Evolutionary conservation across 1,140 invertebrate genomes (phyloP), one percentile per base, ranked within the genome.

Genomic region (Bombus haemorrhoidalis): DNA sequence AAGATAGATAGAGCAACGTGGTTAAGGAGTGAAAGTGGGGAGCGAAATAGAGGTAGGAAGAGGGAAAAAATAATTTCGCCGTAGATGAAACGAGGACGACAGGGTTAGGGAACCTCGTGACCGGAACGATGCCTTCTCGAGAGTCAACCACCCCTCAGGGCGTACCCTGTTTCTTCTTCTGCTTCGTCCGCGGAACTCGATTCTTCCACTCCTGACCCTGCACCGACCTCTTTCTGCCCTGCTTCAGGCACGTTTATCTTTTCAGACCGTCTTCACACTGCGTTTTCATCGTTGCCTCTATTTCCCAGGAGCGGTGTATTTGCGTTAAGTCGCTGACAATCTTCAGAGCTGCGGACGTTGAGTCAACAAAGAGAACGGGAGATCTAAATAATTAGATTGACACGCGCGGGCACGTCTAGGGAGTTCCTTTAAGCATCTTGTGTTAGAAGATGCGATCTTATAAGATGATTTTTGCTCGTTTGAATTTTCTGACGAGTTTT

Each of bases 21-120:
- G 37, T 37, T 22, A 37, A 73, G 64, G 41, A 53, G 80, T 25
- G 75, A 57, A 74, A 43, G 28, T 13, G 15, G 43, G 39, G 47
- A n/a, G 28, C 66, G 34, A 71, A 82, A 59, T 28, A 22, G 28
- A 1, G 68, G 34, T 6, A 28, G 25, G 37, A 75, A 15, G 72
- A 39, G n/a, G 57, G 64, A 59, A 25, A 76, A 83, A 86, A 89
- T 86, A 84, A 86, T 84, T 84, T 86, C 25, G 15, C 32, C 43
- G 34, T 13, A 43, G 57, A 34, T 74, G 72, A 84, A 89, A 87
- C 76, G 69, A 74, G 73, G 75, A 59, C 73, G 62, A 64, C 41
- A 41, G 85, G 41, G 73, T 69, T 72, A 66, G 83, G 84, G 76
- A 57, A 69, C 72, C 62, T 47, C 77, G 81, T 84, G 66, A 71